Evolutionary conservation across 2,888 invertebrate species (phyloP).

Genomic region (Exephanes ischioxanthus): DNA sequence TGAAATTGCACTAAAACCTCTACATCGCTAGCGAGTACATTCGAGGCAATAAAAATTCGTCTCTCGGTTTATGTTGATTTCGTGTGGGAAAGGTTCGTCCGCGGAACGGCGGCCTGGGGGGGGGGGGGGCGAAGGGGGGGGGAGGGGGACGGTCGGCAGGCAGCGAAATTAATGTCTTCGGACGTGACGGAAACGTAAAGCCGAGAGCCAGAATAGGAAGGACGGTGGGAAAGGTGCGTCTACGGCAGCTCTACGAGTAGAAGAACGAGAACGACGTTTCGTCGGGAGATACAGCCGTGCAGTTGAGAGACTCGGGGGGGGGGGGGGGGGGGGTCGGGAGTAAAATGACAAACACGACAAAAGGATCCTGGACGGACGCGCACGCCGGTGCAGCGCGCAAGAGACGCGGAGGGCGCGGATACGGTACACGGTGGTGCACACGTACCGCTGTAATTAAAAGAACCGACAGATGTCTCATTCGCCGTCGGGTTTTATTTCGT

Average conservation of each 20-base stretch:
- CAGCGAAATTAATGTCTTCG: conserved; percentile 71
- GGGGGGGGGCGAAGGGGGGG: not conserved
- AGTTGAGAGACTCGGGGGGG: conserved; percentile 13
- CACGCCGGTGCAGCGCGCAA: conserved; percentile 63
- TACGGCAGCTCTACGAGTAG: conserved; percentile 14
- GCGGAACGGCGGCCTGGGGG: conserved; percentile 6
- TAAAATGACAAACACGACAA: conserved; percentile 79
- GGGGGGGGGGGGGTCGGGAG: conserved; percentile 49
- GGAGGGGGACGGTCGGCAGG: not conserved
- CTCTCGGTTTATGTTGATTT: conserved; percentile 49
- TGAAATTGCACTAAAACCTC: not conserved
- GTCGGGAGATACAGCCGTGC: conserved; percentile 10
- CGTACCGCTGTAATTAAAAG: conserved; percentile 84
- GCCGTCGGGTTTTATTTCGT: conserved; percentile 84
- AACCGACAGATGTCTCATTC: conserved; percentile 84
- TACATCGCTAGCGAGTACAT: not conserved
- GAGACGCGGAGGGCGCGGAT: conserved; percentile 69
- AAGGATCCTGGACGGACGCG: conserved; percentile 74
- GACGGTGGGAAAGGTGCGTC: conserved; percentile 25
- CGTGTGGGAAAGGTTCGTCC: not conserved
- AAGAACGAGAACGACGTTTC: conserved; percentile 45
- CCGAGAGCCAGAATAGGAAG: conserved; percentile 25
- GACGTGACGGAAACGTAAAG: conserved; percentile 73
- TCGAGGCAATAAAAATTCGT: conserved; percentile 29
- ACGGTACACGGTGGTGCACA: conserved; percentile 71